A percentile compares a stretch with the other conserved stretches of the same genome.
Evolutionary conservation across 2,113 vertebrate species (phyloP).

Genomic region (Cepphus grylle): DNA sequence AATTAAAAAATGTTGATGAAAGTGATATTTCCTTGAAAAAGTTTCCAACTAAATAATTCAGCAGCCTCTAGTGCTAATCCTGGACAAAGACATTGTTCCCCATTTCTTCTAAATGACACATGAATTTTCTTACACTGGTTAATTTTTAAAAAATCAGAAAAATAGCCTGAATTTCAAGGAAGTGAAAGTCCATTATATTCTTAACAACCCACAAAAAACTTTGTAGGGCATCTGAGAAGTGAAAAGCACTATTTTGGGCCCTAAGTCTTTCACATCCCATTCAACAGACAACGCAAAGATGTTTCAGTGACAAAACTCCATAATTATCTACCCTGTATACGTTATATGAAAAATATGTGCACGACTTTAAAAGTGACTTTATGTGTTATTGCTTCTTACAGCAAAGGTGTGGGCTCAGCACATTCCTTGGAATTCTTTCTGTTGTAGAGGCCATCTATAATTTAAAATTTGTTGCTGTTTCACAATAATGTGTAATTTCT

Average conservation of each 20-base stretch:
- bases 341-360: not conserved
- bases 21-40: not conserved
- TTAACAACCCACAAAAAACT: not conserved
- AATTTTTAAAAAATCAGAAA: not conserved
- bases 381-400: not conserved
- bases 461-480: not conserved
- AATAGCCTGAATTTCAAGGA: not conserved
- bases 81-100: not conserved
- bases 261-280: not conserved
- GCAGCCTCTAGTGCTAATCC: not conserved
- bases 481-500: not conserved
- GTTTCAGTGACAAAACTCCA: not conserved
- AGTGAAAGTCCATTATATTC: not conserved
- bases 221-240: not conserved
- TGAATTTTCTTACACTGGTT: not conserved
- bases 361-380: not conserved
- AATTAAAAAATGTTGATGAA: not conserved
- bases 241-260: not conserved
- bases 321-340: not conserved
- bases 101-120: not conserved
- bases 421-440: not conserved
- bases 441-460: not conserved
- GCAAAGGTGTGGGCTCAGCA: not conserved
- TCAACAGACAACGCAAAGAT: not conserved
- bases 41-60: not conserved